Evolutionary conservation across 2,113 vertebrate genomes (phyloP).

Genomic region (Melanocharis versteri): DNA sequence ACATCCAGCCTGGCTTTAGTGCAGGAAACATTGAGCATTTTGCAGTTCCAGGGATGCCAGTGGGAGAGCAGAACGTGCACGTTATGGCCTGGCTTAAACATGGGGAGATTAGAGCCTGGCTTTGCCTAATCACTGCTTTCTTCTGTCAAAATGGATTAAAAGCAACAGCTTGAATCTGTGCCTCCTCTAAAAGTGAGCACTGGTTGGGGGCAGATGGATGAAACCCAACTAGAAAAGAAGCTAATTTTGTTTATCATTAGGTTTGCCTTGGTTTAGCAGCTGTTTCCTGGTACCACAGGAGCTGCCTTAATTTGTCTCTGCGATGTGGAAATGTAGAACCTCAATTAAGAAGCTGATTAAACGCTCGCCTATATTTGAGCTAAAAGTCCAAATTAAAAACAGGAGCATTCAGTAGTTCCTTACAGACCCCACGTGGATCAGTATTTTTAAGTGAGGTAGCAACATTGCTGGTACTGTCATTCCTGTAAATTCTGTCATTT

Average conservation of each 20-base stretch:
- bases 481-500: not conserved
- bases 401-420: not conserved
- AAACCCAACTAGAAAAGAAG: slow-evolving; percentile 48
- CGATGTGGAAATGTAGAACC: slow-evolving; percentile 12
- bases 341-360: slow-evolving; percentile 61
- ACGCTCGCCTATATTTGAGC: not conserved
- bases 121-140: slow-evolving; percentile 8
- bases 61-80: not conserved
- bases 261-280: slow-evolving; percentile 31
- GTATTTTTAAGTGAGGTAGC: not conserved
- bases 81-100: not conserved
- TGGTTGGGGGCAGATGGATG: slow-evolving; percentile 52
- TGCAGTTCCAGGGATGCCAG: not conserved
- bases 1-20: not conserved
- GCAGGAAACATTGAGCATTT: not conserved
- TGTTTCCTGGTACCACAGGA: slow-evolving; percentile 10
- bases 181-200: slow-evolving; percentile 37
- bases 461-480: rapidly evolving
- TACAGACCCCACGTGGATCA: not conserved
- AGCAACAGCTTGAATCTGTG: not conserved
- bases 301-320: slow-evolving; percentile 37
- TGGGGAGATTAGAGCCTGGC: slow-evolving; percentile 22
- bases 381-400: not conserved
- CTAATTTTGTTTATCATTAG: slow-evolving; percentile 57
- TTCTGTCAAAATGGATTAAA: slow-evolving; percentile 33